Evolutionary conservation across 2,113 vertebrate genomes (phyloP).

Genomic region (Philantomba maxwellii): DNA sequence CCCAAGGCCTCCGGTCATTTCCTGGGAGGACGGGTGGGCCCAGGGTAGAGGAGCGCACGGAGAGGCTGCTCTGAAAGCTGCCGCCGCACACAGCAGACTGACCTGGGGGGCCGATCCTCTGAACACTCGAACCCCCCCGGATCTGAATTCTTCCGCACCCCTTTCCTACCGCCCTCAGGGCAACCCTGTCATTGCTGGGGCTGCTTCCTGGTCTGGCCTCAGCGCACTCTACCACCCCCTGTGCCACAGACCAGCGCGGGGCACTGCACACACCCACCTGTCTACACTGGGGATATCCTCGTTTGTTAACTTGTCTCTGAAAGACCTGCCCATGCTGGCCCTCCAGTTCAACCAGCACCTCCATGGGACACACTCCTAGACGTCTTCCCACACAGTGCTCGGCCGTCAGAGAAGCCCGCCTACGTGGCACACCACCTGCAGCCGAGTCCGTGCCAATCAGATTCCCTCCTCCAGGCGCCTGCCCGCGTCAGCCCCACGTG

Average conservation of each 20-base stretch:
- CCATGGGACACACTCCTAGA: background rate
- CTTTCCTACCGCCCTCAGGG: background rate
- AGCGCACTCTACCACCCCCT: background rate
- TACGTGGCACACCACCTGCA: background rate
- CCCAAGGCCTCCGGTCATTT: background rate
- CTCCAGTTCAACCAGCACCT: background rate
- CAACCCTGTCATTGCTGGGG: background rate
- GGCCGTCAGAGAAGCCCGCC: background rate
- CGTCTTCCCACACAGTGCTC: rapidly evolving
- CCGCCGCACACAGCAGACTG: background rate
- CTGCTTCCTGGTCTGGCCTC: background rate
- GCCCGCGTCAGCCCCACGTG: background rate
- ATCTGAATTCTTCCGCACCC: background rate
- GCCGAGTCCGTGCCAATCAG: background rate
- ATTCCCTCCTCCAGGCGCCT: background rate
- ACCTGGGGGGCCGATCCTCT: background rate
- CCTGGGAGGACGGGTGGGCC: background rate
- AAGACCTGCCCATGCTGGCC: background rate
- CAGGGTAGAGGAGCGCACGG: rapidly evolving
- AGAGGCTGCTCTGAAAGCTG: background rate
- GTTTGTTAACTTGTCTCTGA: background rate
- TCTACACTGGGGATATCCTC: too few relatives aligned
- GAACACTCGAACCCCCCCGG: background rate
- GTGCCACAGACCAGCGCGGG: background rate
- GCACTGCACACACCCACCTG: background rate